Evolutionary conservation across 2,797 vertebrate genomes (phyloP).

Genomic region (Macroramphosus scolopax): DNA sequence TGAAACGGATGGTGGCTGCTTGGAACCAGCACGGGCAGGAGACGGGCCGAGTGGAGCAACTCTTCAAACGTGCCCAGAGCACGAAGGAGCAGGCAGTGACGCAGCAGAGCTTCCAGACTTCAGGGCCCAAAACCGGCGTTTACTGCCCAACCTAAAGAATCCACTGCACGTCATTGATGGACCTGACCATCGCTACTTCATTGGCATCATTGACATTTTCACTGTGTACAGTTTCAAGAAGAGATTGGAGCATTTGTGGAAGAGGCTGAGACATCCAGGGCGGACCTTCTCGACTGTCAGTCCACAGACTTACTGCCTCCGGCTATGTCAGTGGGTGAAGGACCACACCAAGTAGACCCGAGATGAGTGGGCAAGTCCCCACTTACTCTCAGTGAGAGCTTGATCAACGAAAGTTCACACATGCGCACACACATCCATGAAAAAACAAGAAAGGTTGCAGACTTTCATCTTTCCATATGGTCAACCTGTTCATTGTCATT

Average conservation of each 20-base stretch:
- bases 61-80: neutral
- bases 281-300: slow-evolving; percentile 85
- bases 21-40: too few species aligned
- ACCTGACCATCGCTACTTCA: slow-evolving; percentile 84
- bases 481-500: too few species aligned
- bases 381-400: too few species aligned
- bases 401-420: too few species aligned
- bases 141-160: slow-evolving; percentile 81
- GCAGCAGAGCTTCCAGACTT: slow-evolving; percentile 52
- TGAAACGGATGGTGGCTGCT: too few species aligned
- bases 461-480: too few species aligned
- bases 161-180: slow-evolving; percentile 86
- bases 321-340: slow-evolving; percentile 75
- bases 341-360: slow-evolving; percentile 70
- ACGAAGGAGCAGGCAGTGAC: slow-evolving; percentile 13
- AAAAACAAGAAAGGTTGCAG: too few species aligned
- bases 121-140: slow-evolving; percentile 78
- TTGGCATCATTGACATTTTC: slow-evolving; percentile 88
- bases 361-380: neutral
- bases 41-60: neutral
- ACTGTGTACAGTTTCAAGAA: slow-evolving; percentile 85
- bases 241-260: slow-evolving; percentile 85
- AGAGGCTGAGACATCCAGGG: slow-evolving; percentile 79
- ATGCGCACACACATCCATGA: too few species aligned
- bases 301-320: slow-evolving; percentile 72